phyloP scores from a whole-genome alignment of 2,888 invertebrate species.

The Euclidia mi region DNA sequence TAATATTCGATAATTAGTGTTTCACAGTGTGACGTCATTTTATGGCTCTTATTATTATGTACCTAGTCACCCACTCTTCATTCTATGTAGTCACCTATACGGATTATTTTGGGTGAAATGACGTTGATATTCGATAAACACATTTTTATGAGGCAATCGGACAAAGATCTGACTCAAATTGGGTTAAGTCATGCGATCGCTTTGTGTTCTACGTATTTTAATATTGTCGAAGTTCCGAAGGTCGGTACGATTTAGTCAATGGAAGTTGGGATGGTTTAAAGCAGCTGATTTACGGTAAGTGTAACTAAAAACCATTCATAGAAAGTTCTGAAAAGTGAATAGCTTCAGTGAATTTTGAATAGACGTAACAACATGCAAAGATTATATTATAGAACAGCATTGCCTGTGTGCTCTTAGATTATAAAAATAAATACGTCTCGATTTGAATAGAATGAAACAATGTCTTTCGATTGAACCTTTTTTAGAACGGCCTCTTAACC shows the following conservation, averaged over 20 bases:
- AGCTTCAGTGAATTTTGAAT: too few relatives aligned
- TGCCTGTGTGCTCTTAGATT: too few relatives aligned
- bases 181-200: constrained; percentile 35
- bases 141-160: constrained; percentile 42
- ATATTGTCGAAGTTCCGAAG: constrained; percentile 19
- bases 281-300: constrained; percentile 8
- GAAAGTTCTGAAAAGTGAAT: too few relatives aligned
- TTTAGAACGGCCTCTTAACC: too few relatives aligned
- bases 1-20: constrained; percentile 39
- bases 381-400: too few relatives aligned
- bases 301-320: background rate
- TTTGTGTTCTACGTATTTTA: constrained; percentile 25
- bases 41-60: constrained; percentile 22
- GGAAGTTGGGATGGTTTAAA: constrained; percentile 30
- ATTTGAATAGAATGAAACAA: too few relatives aligned
- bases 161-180: constrained; percentile 39
- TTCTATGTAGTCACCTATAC: constrained; percentile 22
- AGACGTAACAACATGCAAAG: too few relatives aligned
- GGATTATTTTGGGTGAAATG: constrained; percentile 33
- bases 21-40: constrained; percentile 13
- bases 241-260: constrained; percentile 32
- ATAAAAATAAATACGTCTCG: too few relatives aligned
- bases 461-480: too few relatives aligned
- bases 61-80: too few relatives aligned
- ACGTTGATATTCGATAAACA: constrained; percentile 48